Evolutionary conservation across 37 sponge, comb jelly and placozoan genomes (phyloP), one percentile per base, ranked within the genome.

Genomic region (Crambe crambe): DNA sequence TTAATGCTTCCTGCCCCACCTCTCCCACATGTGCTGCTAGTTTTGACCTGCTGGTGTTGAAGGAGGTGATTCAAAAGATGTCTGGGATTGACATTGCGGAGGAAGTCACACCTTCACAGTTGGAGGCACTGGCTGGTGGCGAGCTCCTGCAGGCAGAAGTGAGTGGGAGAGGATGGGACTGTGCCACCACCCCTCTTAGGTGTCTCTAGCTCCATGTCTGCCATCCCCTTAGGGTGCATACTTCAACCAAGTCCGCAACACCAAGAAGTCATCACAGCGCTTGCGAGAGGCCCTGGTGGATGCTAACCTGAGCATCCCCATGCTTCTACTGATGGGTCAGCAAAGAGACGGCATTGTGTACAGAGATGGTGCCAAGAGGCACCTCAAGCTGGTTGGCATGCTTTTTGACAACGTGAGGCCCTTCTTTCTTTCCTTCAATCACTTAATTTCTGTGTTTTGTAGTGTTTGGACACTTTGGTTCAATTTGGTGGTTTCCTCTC

Each of bases 1-100:
- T n/a, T n/a, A n/a, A n/a, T n/a, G n/a, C n/a, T n/a, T n/a, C n/a
- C n/a, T n/a, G n/a, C n/a, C n/a, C n/a, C n/a, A n/a, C n/a, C n/a
- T n/a, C n/a, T n/a, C n/a, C n/a, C n/a, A n/a, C n/a, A n/a, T n/a
- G n/a, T n/a, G n/a, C n/a, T 31, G 54, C 20, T 41, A 94, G 99
- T 59, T 96, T 94, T 76, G 97, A 96, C 67, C 77, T 98, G 74
- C 81, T 96, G 75, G 94, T 98, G 42, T 66, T 96, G 81, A 93
- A 98, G 78, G 99, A 96, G 64, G 97, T 98, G 44, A 80, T 96
- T 18, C 90, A 90, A 84, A 90, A 93, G 68, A 98, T 98, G 99
- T 76, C 96, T 42, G 99, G 99, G 0, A 96, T 98, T 54, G 99
- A 98, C 54, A 85, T 81, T 37, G 79, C 92, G 1, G 96, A 92